Evolutionary conservation across 1,140 invertebrate genomes (phyloP).

Genomic region (Hormaphis cornu): DNA sequence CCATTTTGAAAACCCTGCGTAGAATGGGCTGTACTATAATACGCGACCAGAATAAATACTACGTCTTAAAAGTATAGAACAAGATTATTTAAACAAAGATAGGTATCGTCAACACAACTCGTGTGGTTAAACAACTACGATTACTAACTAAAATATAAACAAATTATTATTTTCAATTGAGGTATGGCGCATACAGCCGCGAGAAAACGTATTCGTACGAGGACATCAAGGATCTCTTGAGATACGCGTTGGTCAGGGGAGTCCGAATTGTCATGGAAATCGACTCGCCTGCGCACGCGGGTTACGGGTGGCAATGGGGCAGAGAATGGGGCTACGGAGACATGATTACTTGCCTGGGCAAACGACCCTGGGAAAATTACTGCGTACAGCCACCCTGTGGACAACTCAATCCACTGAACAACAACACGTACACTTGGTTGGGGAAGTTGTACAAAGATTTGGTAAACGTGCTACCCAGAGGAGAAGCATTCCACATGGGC

Average conservation of each 20-base stretch:
- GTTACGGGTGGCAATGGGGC: slow-evolving; percentile 72
- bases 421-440: slow-evolving; percentile 59
- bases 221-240: slow-evolving; percentile 55
- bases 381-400: slow-evolving; percentile 79
- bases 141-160: too few relatives aligned
- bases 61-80: too few relatives aligned
- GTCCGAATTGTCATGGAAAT: slow-evolving; percentile 70
- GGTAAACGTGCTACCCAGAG: slow-evolving; percentile 49
- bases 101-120: too few relatives aligned
- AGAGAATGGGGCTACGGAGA: slow-evolving; percentile 47
- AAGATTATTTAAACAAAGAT: too few relatives aligned
- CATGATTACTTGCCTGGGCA: slow-evolving; percentile 67
- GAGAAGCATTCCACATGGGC: slow-evolving; percentile 66
- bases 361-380: slow-evolving; percentile 58
- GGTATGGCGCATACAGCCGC: slow-evolving; percentile 63
- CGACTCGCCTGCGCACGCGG: slow-evolving; percentile 77
- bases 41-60: too few relatives aligned
- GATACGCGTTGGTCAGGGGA: slow-evolving; percentile 62
- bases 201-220: slow-evolving; percentile 57
- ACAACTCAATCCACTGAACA: slow-evolving; percentile 71
- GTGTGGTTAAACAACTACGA: too few relatives aligned
- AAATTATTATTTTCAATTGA: too few relatives aligned
- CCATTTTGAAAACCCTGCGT: too few relatives aligned
- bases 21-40: too few relatives aligned
- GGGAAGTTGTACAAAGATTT: slow-evolving; percentile 60